Evolutionary conservation across 2,888 invertebrate species (phyloP), one percentile per base, ranked within the genome.

Genomic region (Pedicia rivosa): DNA sequence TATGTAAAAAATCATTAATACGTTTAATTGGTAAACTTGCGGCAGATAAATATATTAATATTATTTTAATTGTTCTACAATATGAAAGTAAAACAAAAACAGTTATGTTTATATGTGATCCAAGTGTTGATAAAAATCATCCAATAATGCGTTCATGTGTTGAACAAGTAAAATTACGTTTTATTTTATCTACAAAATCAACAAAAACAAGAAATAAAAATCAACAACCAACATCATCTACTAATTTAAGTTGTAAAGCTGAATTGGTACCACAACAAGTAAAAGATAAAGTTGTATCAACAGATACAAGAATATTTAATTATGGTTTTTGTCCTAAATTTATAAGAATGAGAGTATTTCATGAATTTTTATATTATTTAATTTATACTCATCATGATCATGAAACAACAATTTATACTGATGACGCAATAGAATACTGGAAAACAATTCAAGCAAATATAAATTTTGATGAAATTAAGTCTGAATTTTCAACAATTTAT

Each of bases 361-460:
- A 86, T 50, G 67, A 74, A 45, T 67, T 75, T 44, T 50, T 86
- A 10, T 79, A 67, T 54, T 79, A 81, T 51, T 52, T 82, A n/a
- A 62, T 74, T 6, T 72, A 74, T 47, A 70, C 66, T 29, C 65
- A 71, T 48, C 55, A 60, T 19, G 64, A 63, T 1, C 47, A 59
- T 14, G 46, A 40, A 37, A 37, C 46, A 49, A 42, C 24, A 37
- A 47, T 24, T 40, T 34, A 38, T 35, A 44, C 33, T 24, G 17
- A 25, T 8, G 35, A 41, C 10, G 29, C 36, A 1, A 28, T 56
- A 9, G 44, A 49, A 19, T 40, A 45, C 2, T 60, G 59, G 57
- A 48, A 50, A 39, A 44, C 48, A 7, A 37, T 44, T 0, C 53
- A 57, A 19, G 60, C 63, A 2, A 51, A 57, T 2, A 41, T 56